Percentiles rank a stretch among this genome's conserved stretches.
Conservation (phyloP, 2,113 vertebrate genomes). For the Centropus bengalensis region DNA sequence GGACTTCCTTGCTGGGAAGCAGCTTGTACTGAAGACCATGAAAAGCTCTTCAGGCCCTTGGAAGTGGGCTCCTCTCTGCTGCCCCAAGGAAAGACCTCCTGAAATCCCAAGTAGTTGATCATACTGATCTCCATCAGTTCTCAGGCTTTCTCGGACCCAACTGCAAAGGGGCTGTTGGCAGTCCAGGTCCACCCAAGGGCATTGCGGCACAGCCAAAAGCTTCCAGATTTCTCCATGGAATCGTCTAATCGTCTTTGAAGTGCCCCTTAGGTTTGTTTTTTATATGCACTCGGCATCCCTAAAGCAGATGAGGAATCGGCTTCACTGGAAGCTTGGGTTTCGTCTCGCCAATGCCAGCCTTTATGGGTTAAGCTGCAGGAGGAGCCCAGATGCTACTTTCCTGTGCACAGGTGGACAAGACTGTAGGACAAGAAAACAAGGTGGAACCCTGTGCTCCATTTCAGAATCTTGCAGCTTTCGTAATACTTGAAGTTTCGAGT, state of each 20-base stretch:
- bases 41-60: background rate
- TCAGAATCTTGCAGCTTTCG: background rate
- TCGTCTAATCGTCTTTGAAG: background rate
- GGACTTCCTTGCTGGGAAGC: constrained; percentile 44
- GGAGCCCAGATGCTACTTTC: background rate
- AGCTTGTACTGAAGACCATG: constrained; percentile 21
- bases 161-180: background rate
- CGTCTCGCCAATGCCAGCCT: background rate
- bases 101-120: background rate
- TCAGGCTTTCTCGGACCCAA: background rate
- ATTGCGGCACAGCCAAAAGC: background rate
- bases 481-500: background rate
- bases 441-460: background rate
- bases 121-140: background rate
- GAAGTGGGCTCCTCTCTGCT: background rate
- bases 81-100: constrained; percentile 3
- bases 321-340: background rate
- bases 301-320: rapidly evolving
- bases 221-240: background rate
- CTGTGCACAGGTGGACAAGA: background rate
- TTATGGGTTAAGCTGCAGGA: background rate
- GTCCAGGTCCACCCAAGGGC: background rate
- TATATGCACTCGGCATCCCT: background rate
- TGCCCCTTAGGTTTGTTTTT: background rate
- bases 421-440: background rate